Base-by-base conservation (phyloP, 2,113 vertebrate species). In the Alligator sinensis region DNA sequence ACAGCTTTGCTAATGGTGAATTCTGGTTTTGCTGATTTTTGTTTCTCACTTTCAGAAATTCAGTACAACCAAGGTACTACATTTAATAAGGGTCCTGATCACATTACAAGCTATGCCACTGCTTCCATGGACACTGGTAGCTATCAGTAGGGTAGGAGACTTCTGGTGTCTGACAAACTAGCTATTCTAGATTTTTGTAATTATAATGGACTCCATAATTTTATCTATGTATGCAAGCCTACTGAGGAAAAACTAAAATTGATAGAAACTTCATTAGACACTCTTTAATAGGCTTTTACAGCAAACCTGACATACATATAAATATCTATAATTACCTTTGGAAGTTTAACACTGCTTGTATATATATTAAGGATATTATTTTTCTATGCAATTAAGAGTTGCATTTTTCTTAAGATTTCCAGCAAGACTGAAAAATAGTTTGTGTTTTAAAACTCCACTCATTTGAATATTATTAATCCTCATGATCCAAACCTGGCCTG, bases 11-110 rank as follows among this genome's bases (percentile, higher is more conserved):
- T 75, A 77, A 80, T 77, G 86, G 30, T 84, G 59, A 88, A 84
- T 90, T 88, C 85, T 93, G 72, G 17, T 77, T 58, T 66, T 27
- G 8, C 30, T 93, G 87, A 80, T 79, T 79, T 79, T 79, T 74
- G 77, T 90, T 94, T 93, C 87, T 76, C n/a, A 18, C 76, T 94
- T 93, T 93, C 82, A 66, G 84, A 34, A 91, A 5, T 88, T 76
- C 88, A 88, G 24, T 34, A 74, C 19, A 90, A 72, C 81, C 76
- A 81, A 79, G 60, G 11, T 12, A 11, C 70, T 74, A 30, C 19
- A 30, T 64, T 54, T 62, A 72, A n/a, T 72, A n/a, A 59, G 21
- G 22, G n/a, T 59, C 25, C 28, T 78, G 80, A 68, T 55, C 59
- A n/a, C 58, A 15, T 47, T 34, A 66, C 1, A 1, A 3, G 54